Evolutionary conservation across 1,140 invertebrate genomes (phyloP).

Genomic region (Lanistes nyassanus): DNA sequence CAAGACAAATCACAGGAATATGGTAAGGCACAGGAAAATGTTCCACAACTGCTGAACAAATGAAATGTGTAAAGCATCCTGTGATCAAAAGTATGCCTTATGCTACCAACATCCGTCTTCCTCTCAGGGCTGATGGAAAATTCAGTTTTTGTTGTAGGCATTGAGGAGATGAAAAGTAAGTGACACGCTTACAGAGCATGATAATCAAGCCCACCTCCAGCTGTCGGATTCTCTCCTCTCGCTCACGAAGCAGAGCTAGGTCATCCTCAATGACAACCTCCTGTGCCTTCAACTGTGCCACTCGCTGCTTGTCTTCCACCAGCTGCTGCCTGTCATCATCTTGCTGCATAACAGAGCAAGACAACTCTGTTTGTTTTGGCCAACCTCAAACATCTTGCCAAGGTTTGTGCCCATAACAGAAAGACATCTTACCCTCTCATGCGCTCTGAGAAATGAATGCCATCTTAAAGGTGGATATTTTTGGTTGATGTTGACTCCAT

Average conservation of each 20-base stretch:
- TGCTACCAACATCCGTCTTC: no score
- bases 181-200: background rate
- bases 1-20: constrained; percentile 58
- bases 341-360: constrained; percentile 43
- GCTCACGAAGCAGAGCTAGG: constrained; percentile 84
- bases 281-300: constrained; percentile 65
- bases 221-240: constrained; percentile 87
- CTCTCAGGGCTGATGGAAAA: no score
- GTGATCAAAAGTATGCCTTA: no score
- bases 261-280: constrained; percentile 79
- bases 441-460: background rate
- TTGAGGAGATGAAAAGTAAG: background rate
- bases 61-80: no score
- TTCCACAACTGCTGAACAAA: no score
- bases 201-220: constrained; percentile 77
- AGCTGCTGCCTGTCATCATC: constrained; percentile 64
- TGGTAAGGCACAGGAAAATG: no score
- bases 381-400: background rate
- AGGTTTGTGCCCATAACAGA: background rate
- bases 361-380: background rate
- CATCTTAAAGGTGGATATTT: background rate
- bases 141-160: no score
- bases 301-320: constrained; percentile 53
- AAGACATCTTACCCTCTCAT: background rate
- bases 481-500: no score